phyloP scores from a whole-genome alignment of 2,888 invertebrate species.

The Brenthis ino region DNA sequence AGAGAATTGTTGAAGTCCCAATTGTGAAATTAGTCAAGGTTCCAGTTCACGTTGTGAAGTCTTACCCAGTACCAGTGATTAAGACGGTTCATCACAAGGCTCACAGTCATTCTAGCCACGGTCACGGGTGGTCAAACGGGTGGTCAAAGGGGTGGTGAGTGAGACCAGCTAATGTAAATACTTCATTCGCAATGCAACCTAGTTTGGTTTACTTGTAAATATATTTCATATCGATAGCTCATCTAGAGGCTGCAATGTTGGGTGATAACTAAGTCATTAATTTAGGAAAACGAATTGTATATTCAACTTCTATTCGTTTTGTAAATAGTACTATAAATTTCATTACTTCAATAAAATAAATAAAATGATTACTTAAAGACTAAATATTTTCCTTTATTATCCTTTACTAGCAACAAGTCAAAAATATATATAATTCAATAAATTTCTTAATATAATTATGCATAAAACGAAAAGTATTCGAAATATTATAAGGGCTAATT shows the following conservation, averaged over 20 bases:
- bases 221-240: constrained; percentile 64
- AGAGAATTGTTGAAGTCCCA: constrained; percentile 78
- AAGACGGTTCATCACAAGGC: constrained; percentile 76
- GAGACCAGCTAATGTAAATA: constrained; percentile 29
- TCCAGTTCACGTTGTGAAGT: constrained; percentile 70
- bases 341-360: constrained; percentile 53
- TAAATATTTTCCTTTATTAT: constrained; percentile 45
- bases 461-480: too few species aligned
- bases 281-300: constrained; percentile 63
- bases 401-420: not conserved
- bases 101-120: constrained; percentile 51
- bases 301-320: constrained; percentile 56
- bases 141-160: constrained; percentile 45
- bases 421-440: too few species aligned
- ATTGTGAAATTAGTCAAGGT: constrained; percentile 77
- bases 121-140: constrained; percentile 43
- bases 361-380: constrained; percentile 72
- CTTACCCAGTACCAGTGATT: constrained; percentile 68
- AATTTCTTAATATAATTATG: too few species aligned
- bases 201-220: constrained; percentile 71
- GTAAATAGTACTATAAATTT: constrained; percentile 74
- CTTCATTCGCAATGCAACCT: constrained; percentile 52
- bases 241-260: constrained; percentile 79
- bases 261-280: constrained; percentile 82
- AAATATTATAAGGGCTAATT: too few species aligned